Conservation (phyloP, 2,113 vertebrate genomes). For the Perognathus longimembris region DNA sequence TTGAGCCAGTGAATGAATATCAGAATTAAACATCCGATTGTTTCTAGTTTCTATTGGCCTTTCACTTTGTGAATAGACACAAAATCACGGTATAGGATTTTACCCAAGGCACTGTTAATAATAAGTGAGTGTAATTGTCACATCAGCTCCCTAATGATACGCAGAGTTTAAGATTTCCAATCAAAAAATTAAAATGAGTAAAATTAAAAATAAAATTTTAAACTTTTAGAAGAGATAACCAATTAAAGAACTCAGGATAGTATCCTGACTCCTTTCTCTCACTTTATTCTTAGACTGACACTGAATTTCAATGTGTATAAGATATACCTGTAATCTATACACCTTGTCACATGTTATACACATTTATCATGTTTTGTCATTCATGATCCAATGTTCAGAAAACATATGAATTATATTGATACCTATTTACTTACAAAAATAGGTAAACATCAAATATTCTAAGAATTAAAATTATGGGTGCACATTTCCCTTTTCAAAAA, state of each 20-base stretch:
- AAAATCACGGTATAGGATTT: not conserved
- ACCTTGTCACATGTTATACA: not conserved
- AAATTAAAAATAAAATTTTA: too few relatives aligned
- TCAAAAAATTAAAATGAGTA: too few relatives aligned
- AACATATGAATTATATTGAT: not conserved
- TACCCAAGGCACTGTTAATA: not conserved
- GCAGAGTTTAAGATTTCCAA: not conserved
- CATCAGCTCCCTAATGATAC: not conserved
- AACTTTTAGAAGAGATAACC: too few relatives aligned
- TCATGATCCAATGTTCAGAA: not conserved
- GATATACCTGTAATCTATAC: not conserved
- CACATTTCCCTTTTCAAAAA: not conserved
- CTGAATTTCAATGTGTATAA: not conserved
- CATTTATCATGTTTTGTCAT: conserved; percentile 40
- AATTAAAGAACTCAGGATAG: not conserved
- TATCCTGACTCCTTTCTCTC: not conserved
- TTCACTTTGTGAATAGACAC: not conserved
- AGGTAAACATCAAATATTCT: conserved; percentile 15
- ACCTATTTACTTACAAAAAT: conserved; percentile 41
- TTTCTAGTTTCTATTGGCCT: not conserved
- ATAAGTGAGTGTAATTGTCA: not conserved
- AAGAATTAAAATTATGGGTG: not conserved
- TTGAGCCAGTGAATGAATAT: not conserved
- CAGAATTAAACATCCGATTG: not conserved
- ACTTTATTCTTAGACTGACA: not conserved